Evolutionary conservation across 2,888 invertebrate species (phyloP).

Genomic region (Trissolcus brochymenae): DNA sequence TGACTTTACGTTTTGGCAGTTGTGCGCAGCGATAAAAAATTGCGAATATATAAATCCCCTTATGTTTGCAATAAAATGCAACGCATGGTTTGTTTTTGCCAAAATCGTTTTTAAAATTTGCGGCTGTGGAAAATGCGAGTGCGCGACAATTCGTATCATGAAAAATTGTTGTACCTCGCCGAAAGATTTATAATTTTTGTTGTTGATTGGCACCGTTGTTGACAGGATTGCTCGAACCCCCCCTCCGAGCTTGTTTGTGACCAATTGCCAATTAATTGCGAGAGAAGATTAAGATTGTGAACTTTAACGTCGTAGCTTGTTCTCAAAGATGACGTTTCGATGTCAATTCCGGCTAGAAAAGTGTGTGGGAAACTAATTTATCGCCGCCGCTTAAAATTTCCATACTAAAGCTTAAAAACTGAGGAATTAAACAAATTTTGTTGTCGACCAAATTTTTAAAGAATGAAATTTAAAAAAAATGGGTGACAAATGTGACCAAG

Average conservation of each 20-base stretch:
- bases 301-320: constrained; percentile 28
- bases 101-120: too few relatives aligned
- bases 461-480: background rate
- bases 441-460: background rate
- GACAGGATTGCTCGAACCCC: too few relatives aligned
- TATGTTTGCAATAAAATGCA: background rate
- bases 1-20: too few relatives aligned
- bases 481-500: background rate
- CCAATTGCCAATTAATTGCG: constrained; percentile 19
- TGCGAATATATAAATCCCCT: too few relatives aligned
- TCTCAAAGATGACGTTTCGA: constrained; percentile 35
- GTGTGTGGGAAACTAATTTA: constrained; percentile 17
- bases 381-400: constrained; percentile 13
- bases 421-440: background rate
- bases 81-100: background rate
- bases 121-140: too few relatives aligned
- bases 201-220: too few relatives aligned
- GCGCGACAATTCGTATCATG: too few relatives aligned
- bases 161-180: too few relatives aligned
- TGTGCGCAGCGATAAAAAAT: too few relatives aligned
- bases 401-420: background rate
- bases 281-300: constrained; percentile 15
- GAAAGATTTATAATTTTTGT: too few relatives aligned
- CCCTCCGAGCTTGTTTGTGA: background rate
- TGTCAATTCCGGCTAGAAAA: constrained; percentile 43